Percentiles rank a stretch among this genome's conserved stretches.
Conservation (phyloP, 2,888 invertebrate species). For the Spialia ferax region DNA sequence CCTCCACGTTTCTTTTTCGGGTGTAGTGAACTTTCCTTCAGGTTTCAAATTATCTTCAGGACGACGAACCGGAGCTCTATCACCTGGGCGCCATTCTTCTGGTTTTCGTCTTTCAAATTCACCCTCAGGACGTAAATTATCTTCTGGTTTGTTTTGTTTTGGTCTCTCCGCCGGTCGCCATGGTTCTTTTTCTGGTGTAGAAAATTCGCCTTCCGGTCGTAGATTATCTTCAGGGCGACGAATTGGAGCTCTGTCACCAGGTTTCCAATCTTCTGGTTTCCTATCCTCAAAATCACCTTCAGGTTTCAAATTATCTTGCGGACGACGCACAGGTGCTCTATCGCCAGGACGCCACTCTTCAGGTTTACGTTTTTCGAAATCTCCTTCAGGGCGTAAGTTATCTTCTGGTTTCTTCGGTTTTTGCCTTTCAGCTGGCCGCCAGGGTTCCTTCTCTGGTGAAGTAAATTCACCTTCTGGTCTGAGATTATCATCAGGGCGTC, state of each 20-base stretch:
- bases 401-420: conserved; percentile 68
- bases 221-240: conserved; percentile 81
- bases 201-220: conserved; percentile 85
- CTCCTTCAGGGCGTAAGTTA: conserved; percentile 77
- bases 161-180: conserved; percentile 82
- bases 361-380: conserved; percentile 64
- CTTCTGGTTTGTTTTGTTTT: conserved; percentile 72
- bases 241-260: conserved; percentile 65
- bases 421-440: conserved; percentile 68
- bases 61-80: conserved; percentile 54
- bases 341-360: too few species aligned
- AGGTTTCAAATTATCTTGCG: too few species aligned
- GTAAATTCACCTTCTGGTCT: conserved; percentile 82
- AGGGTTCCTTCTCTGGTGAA: conserved; percentile 70
- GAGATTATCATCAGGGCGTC: conserved; percentile 69
- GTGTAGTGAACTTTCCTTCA: conserved; percentile 78
- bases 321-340: too few species aligned
- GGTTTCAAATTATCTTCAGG: conserved; percentile 70
- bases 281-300: too few species aligned
- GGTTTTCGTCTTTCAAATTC: conserved; percentile 70
- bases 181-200: conserved; percentile 61
- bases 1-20: conserved; percentile 61
- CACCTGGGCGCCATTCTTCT: conserved; percentile 54
- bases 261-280: conserved; percentile 78
- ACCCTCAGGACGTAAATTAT: conserved; percentile 82